These are phyloP conservation scores for Drosophila pseudotalamancana DNA, from an alignment of 2,888 invertebrate genomes.

Conservation along the genomic window DNA sequence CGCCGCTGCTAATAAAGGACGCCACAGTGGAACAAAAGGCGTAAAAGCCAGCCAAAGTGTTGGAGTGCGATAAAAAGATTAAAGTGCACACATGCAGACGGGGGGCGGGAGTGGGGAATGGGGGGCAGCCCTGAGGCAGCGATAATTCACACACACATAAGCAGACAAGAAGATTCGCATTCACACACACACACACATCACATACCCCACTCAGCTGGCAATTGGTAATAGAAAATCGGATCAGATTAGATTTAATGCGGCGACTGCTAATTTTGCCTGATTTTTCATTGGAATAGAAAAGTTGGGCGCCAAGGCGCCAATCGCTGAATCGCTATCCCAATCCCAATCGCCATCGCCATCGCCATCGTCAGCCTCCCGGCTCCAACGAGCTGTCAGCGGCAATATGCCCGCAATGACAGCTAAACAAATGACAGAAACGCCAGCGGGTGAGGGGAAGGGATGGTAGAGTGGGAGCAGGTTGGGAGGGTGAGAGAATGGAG, in stretches of 20 bases:
- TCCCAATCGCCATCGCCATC: constrained; percentile 14
- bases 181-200: constrained; percentile 7
- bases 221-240: constrained; percentile 78
- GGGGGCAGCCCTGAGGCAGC: constrained; percentile 20
- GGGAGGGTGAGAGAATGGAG: not conserved
- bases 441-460: constrained; percentile 12
- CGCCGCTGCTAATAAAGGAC: constrained; percentile 69
- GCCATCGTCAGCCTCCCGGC: constrained; percentile 9
- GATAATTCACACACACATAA: constrained; percentile 43
- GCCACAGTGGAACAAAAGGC: constrained; percentile 57
- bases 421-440: constrained; percentile 74
- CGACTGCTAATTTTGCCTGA: constrained; percentile 73
- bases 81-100: constrained; percentile 59
- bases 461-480: too few species aligned
- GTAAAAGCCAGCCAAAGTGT: constrained; percentile 70
- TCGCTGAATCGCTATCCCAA: constrained; percentile 10
- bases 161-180: constrained; percentile 12
- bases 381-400: constrained; percentile 64
- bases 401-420: constrained; percentile 78
- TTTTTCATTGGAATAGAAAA: constrained; percentile 61
- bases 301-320: constrained; percentile 58
- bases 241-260: constrained; percentile 79
- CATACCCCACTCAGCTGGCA: constrained; percentile 43
- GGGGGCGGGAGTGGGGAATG: not conserved
- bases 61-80: constrained; percentile 77